Base-by-base conservation (phyloP, 2,797 vertebrate genomes). In the Bovichtus diacanthus region DNA sequence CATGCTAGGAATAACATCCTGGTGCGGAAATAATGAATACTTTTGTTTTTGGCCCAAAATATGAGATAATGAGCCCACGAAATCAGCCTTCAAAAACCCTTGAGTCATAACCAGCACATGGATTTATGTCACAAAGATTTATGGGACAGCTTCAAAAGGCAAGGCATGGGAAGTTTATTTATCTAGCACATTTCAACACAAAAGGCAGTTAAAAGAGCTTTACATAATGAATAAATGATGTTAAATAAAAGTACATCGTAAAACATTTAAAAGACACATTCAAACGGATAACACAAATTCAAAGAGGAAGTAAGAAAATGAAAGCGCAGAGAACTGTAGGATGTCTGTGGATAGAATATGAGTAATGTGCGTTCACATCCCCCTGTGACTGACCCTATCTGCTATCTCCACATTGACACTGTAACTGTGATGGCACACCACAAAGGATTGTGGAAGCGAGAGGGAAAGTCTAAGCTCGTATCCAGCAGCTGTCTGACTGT, bases 101-200 rank as follows among this genome's bases (percentile, higher is more conserved):
- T 38, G 54, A 78, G 71, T 81, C 69, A 76, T 49, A 67, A 70
- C 63, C 15, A 63, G 74, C 70, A 49, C 39, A 31, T 54, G n/a
- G 66, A 69, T 79, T 74, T 23, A 41, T 77, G 70, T 79, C 67
- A 66, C 34, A 65, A 50, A 81, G 74, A 84, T 86, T 72, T 74
- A 81, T 84, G 69, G 59, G 64, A 63, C 43, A 16, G 63, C 47
- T 82, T 80, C 62, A 76, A 74, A 88, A 65, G 12, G 54, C 39
- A 50, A 68, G 11, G 25, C 43, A 49, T 21, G 21, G 55, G 43
- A 68, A 76, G 53, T 76, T 78, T 72, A 76, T 81, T 81, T 85
- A 80, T 84, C 64, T 58, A 44, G 62, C 49, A 46, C 50, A 56
- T 66, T 49, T 74, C 47, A 5, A 34, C 75, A 67, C 59, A 68